Evolutionary conservation across 2,797 vertebrate species (phyloP), one percentile per base, ranked within the genome.

Genomic region (Euthynnus affinis): DNA sequence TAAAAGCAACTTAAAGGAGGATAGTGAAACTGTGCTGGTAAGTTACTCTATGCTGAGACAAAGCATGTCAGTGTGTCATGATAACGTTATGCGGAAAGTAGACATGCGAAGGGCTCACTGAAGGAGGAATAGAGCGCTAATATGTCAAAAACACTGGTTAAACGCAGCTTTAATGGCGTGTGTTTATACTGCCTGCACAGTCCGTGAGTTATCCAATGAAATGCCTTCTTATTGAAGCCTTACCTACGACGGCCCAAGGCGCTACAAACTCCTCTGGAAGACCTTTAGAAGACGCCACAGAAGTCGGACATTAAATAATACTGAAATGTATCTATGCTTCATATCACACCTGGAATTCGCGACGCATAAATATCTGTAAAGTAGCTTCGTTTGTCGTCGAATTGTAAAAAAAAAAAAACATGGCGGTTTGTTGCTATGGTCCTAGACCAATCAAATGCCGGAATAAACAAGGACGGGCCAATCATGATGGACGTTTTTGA

Each of bases 191-290:
- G 94, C 93, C 81, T 84, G 81, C 63, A 85, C 80, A 74, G 80
- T 40, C 83, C 9, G 37, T 18, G 69, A 57, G 82, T 71, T 85
- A 84, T 94, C 96, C 96, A 96, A 96, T 96, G 94, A 96, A 95
- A 94, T 89, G 80, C 84, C 90, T 89, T 81, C 94, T 96, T 96
- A 91, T 96, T 96, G 96, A 94, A 93, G 87, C 86, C 93, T 95
- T 95, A 94, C 94, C 94, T 92, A 87, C 74, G 70, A 61, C 10
- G 80, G 46, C 49, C 79, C 34, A 56, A 80, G 69, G 80, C 71
- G 80, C 73, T 61, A 78, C 71, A 76, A 88, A 87, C 62, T 32
- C 74, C 61, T 74, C 55, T 18, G 55, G 88, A 80, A 77, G 52
- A 67, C 64, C 63, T 49, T 62, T 74, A 78, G 20, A 71, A 76